A percentile compares a stretch with the other conserved stretches of the same genome.
These are phyloP conservation scores for Zosterops lateralis DNA, from an alignment of 2,113 vertebrate species.

Conservation along the genomic window DNA sequence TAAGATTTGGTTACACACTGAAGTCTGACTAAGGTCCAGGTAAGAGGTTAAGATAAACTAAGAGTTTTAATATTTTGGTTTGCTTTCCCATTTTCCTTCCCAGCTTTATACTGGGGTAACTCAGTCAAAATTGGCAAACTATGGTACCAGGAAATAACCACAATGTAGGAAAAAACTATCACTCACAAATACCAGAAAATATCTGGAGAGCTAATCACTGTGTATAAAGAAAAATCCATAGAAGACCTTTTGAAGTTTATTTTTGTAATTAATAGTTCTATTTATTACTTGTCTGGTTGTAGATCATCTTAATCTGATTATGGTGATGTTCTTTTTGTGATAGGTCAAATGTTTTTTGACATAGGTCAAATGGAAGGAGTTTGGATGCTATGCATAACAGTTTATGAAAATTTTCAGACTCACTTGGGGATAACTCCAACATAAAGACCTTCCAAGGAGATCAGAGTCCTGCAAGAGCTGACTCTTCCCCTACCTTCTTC, in stretches of 20 bases:
- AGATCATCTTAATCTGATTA: neutral
- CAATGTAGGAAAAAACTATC: neutral
- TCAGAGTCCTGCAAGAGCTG: neutral
- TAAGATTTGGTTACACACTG: conserved; percentile 40
- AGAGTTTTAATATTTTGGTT: neutral
- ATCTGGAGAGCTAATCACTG: neutral
- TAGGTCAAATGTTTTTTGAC: neutral
- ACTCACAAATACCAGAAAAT: neutral
- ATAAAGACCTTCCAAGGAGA: neutral
- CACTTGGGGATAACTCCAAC: neutral
- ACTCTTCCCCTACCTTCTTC: neutral
- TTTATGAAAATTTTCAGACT: neutral
- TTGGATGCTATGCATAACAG: neutral
- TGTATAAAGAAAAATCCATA: neutral
- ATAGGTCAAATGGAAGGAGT: neutral
- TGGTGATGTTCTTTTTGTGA: neutral
- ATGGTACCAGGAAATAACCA: neutral
- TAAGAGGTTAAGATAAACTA: neutral
- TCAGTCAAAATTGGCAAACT: neutral
- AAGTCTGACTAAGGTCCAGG: neutral
- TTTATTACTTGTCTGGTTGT: neutral
- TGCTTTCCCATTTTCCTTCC: neutral
- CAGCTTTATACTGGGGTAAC: neutral
- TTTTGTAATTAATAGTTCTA: neutral
- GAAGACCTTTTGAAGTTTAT: neutral